Evolutionary conservation across 1,140 invertebrate genomes (phyloP), one percentile per base, ranked within the genome.

Genomic region (Maconellicoccus hirsutus): DNA sequence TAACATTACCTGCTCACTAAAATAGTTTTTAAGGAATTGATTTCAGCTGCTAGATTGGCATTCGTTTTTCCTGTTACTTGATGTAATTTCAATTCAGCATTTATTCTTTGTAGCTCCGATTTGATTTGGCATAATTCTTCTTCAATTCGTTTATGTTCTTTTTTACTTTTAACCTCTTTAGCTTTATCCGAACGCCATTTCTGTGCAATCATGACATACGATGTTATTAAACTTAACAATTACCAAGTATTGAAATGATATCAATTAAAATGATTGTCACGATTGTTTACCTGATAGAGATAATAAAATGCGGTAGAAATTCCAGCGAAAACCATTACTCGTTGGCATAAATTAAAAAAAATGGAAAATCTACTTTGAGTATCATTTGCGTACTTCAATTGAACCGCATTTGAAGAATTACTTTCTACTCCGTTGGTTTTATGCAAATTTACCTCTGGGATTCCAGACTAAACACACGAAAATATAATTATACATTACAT

Each of bases 291-390:
- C 16, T 25, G 61, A 66, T 66, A 66, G 22, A 26, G 8, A 66
- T 66, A 66, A 25, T 66, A 66, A 66, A 66, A 22, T 14, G 61
- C 21, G 3, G 61, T 25, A 8, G 61, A 23, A 16, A 66, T 66
- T 23, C 61, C 61, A 23, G 61, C 61, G 1, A 66, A 66, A 14
- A 66, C 8, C 10, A 66, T 26, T 16, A 66, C 10, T 25, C 25
- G 22, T 26, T 66, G 61, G 19, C 61, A 66, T 14, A 66, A 66
- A 66, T 26, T 66, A 22, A 66, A 25, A 19, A 66, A 66, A 8
- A 25, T 66, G 19, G 61, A 66, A 2, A 66, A 16, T 6, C 22
- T 22, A 66, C 61, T 66, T 10, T 4, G 21, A 16, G 61, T 23
- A 52, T 19, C n/a, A 23, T 25, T 23, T 16, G 61, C 10, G 22